These are phyloP conservation scores for Leptosomus discolor DNA, from an alignment of 2,113 vertebrate species.

Conservation along the genomic window DNA sequence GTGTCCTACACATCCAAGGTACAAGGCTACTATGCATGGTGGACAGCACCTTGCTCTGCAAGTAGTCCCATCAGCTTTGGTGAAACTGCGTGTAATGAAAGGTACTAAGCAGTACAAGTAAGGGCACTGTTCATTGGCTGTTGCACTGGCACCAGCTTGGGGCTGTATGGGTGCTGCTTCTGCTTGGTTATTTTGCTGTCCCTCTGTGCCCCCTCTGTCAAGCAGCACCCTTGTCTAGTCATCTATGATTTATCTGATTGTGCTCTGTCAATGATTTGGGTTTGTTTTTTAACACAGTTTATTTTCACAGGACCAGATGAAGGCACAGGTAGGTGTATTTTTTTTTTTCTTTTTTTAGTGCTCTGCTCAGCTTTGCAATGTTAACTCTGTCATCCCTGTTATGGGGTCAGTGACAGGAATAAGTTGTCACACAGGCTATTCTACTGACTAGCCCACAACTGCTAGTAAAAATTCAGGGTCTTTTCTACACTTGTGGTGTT, in stretches of 20 bases:
- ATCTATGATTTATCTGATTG: not conserved
- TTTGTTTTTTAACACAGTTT: not conserved
- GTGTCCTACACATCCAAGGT: not conserved
- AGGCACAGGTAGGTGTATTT: not conserved
- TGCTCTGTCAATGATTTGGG: not conserved
- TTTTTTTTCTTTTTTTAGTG: not conserved
- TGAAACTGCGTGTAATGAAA: not conserved
- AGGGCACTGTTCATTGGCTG: not conserved
- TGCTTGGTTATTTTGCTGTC: not conserved
- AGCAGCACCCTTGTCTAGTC: not conserved
- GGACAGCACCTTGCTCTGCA: not conserved
- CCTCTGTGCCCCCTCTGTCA: not conserved
- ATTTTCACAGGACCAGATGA: not conserved
- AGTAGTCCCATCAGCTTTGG: not conserved
- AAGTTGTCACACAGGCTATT: not conserved
- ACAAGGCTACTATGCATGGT: not conserved
- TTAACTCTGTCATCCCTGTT: not conserved
- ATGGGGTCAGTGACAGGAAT: not conserved
- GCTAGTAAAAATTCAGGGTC: not conserved
- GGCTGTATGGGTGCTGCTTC: not conserved
- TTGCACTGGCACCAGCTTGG: not conserved
- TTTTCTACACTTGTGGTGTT: not conserved
- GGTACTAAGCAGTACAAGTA: not conserved
- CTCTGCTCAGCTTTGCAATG: not conserved
- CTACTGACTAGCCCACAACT: not conserved